Evolutionary conservation across 2,888 invertebrate genomes (phyloP).

Genomic region (Pilophorus perplexus): DNA sequence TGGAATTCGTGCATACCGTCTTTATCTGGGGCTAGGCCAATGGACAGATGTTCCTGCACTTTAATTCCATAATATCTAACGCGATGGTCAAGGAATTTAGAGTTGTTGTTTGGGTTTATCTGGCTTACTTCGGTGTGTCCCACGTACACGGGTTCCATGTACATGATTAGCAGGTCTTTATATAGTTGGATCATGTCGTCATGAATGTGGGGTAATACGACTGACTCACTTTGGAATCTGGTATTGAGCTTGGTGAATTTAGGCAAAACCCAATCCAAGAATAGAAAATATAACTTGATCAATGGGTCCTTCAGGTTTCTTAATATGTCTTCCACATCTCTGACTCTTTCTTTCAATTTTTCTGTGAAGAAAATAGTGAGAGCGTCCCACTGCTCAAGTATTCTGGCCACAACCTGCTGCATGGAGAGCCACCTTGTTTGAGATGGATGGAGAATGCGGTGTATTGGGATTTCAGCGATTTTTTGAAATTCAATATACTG

Average conservation of each 20-base stretch:
- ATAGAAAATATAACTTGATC: neutral
- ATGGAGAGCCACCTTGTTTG: too few species aligned
- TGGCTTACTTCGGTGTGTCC: neutral
- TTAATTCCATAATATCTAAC: neutral
- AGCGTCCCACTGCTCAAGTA: slow-evolving; percentile 46
- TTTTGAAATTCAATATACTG: neutral
- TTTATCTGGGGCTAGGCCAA: neutral
- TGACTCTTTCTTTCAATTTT: too few species aligned
- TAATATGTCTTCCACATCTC: too few species aligned
- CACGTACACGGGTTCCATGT: slow-evolving; percentile 1
- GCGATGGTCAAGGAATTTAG: neutral
- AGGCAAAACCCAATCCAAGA: neutral
- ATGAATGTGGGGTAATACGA: neutral
- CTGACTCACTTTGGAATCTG: neutral
- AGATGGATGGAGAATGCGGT: too few species aligned
- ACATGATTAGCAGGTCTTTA: neutral
- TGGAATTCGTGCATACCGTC: neutral
- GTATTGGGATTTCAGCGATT: too few species aligned
- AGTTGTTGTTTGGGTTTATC: neutral
- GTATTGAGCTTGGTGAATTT: neutral
- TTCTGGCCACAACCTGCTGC: slow-evolving; percentile 40
- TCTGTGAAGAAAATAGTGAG: slow-evolving; percentile 16
- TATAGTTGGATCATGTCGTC: neutral
- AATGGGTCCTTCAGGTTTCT: neutral
- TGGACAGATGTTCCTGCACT: neutral